A percentile compares a stretch with the other conserved stretches of the same genome.
Conservation (phyloP, 2,888 invertebrate genomes). For the Neria commutata region DNA sequence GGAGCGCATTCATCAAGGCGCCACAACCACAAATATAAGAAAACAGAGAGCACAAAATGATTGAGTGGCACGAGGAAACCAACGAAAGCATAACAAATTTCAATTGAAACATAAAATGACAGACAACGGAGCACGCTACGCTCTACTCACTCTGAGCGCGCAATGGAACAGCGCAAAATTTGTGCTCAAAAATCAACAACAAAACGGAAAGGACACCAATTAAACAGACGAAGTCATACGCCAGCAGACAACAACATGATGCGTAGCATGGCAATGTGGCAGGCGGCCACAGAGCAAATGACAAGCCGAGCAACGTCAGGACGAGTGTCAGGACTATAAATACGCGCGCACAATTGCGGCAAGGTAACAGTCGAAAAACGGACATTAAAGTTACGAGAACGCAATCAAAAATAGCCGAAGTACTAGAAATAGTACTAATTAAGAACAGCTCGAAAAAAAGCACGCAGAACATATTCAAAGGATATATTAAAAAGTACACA, state of each 20-base stretch:
- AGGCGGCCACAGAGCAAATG: neutral
- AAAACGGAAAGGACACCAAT: neutral
- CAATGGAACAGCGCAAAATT: neutral
- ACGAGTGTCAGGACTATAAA: conserved; percentile 50
- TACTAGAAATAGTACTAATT: too few species aligned
- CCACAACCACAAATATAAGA: neutral
- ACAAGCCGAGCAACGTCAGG: conserved; percentile 1
- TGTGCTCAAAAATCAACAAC: neutral
- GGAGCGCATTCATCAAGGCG: conserved; percentile 6
- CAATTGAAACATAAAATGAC: too few species aligned
- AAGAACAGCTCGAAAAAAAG: too few species aligned
- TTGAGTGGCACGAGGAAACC: neutral
- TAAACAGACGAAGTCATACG: neutral
- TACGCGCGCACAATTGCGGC: conserved; percentile 51
- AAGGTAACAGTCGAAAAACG: conserved; percentile 58
- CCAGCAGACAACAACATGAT: conserved; percentile 13
- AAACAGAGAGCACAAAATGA: neutral
- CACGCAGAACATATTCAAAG: too few species aligned
- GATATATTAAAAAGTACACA: too few species aligned
- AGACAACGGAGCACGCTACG: too few species aligned
- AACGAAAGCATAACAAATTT: too few species aligned
- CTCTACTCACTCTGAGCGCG: too few species aligned
- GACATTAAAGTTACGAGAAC: conserved; percentile 45
- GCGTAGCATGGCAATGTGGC: neutral
- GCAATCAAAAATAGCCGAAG: neutral